A percentile compares a stretch with the other conserved stretches of the same genome.
These are phyloP conservation scores for Peromyscus leucopus DNA, from an alignment of 2,113 vertebrate genomes.

Conservation along the genomic window DNA sequence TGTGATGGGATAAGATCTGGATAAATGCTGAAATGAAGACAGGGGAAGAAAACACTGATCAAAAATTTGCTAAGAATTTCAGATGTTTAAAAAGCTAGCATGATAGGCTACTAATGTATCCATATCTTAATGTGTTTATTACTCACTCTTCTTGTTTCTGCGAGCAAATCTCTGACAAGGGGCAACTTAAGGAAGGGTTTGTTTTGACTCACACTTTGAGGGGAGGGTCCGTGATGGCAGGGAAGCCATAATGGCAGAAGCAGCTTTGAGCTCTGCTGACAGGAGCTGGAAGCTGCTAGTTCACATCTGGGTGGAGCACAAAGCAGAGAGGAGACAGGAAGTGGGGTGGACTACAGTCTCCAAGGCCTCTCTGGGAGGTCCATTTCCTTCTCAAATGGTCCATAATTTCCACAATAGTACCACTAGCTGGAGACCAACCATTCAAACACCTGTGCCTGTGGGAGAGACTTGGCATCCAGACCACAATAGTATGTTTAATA, in stretches of 20 bases:
- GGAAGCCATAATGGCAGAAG: no score
- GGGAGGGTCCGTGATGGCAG: no score
- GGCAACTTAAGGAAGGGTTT: neutral
- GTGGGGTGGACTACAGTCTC: no score
- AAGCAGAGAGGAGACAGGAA: neutral
- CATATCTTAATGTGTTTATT: neutral
- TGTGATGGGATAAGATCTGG: neutral
- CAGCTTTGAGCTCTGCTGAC: neutral
- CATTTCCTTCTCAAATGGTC: neutral
- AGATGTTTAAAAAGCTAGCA: neutral
- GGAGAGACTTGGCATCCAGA: neutral
- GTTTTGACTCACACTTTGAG: neutral
- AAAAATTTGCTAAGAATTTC: neutral
- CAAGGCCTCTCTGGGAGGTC: neutral
- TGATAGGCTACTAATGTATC: neutral
- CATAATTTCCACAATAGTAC: neutral
- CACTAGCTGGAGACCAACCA: neutral
- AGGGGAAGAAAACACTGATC: neutral
- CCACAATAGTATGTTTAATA: neutral
- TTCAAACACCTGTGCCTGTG: neutral
- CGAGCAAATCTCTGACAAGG: neutral
- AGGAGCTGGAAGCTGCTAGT: neutral
- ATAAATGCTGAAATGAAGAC: neutral
- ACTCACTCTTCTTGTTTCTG: neutral
- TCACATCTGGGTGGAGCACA: neutral